phyloP scores from a whole-genome alignment of 2,113 vertebrate species.

The Corapipo altera region DNA sequence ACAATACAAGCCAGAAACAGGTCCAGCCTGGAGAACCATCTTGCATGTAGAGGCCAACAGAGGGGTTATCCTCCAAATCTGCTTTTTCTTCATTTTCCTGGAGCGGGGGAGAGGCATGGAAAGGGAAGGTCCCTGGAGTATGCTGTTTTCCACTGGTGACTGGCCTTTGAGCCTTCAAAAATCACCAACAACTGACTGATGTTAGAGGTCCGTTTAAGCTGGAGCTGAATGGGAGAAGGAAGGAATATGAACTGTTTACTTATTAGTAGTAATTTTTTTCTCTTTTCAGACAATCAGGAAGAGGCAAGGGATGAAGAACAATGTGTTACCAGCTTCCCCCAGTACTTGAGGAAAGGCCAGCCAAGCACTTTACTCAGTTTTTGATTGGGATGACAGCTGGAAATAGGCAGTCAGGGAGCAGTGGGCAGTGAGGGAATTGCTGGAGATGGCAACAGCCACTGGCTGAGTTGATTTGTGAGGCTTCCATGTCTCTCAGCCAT shows the following conservation, averaged over 20 bases:
- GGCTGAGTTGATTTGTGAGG: background rate
- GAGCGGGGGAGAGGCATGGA: accelerated
- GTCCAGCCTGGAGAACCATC: background rate
- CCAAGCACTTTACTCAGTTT: background rate
- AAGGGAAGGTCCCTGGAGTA: background rate
- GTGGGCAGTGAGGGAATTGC: background rate
- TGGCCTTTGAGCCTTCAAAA: background rate
- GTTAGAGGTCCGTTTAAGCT: background rate
- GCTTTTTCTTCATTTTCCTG: background rate
- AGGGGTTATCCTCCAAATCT: background rate
- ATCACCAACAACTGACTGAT: background rate
- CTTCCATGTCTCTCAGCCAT: background rate
- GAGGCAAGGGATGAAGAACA: background rate
- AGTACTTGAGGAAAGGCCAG: background rate
- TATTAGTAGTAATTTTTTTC: background rate
- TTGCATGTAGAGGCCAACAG: background rate
- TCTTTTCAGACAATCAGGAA: background rate
- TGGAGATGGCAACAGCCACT: background rate
- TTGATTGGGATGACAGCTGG: background rate
- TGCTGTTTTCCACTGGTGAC: background rate
- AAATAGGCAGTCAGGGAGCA: background rate
- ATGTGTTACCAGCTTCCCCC: background rate
- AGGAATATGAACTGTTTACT: background rate
- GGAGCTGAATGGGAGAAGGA: background rate
- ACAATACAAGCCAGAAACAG: background rate